Conservation (phyloP, 2,113 vertebrate genomes). For the Pampusana beccarii region DNA sequence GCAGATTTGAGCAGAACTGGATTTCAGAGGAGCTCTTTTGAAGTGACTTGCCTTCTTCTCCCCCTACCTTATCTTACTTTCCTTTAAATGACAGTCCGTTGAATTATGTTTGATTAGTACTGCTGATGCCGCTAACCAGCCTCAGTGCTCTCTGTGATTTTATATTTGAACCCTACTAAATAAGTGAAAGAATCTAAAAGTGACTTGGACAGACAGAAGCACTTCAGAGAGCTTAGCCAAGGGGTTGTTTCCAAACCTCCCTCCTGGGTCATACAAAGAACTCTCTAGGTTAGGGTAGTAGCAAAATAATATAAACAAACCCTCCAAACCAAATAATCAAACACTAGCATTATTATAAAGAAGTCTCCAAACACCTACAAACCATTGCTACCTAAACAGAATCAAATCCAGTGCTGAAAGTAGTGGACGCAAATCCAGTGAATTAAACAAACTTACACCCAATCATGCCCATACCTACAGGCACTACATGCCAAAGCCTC, state of each 20-base stretch:
- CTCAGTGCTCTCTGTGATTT: neutral
- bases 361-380: neutral
- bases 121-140: slow-evolving; percentile 4
- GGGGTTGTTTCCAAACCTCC: neutral
- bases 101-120: slow-evolving; percentile 44
- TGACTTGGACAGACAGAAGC: neutral
- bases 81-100: slow-evolving; percentile 9
- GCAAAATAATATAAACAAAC: neutral
- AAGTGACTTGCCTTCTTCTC: slow-evolving; percentile 46
- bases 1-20: slow-evolving; percentile 37
- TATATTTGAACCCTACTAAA: neutral
- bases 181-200: neutral
- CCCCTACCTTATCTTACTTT: neutral
- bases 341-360: neutral
- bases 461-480: fast-evolving
- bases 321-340: neutral
- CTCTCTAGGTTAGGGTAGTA: neutral
- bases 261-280: neutral
- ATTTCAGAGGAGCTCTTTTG: slow-evolving; percentile 55
- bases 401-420: neutral
- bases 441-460: neutral
- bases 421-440: neutral
- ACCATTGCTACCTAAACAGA: neutral
- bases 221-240: neutral
- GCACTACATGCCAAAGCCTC: fast-evolving